Base-by-base conservation (phyloP, 2,888 invertebrate species). In the Dolomedes plantarius region DNA sequence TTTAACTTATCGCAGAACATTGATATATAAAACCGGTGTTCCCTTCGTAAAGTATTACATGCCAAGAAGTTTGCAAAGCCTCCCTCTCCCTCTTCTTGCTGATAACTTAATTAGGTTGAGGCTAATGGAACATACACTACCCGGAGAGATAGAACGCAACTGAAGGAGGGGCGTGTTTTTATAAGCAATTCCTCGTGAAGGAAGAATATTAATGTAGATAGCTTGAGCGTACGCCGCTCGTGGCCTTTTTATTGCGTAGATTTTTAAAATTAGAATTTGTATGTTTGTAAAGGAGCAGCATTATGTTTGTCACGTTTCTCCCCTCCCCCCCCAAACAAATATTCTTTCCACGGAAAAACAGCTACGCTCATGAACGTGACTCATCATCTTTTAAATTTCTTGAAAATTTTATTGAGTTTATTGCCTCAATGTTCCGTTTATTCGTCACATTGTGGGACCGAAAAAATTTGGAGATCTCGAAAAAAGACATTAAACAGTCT, bases 61-160 rank as follows among this genome's bases (percentile, higher is more conserved):
- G 29, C 62, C 28, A 23, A 39, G 71, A 62, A 23, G 23, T 19
- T 56, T 64, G 78, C 78, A 79, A 62, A 79, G 50, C 69, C 62
- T 36, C 62, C 72, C 69, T 62, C 67, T 27, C 50, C 50, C 73
- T 62, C 64, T 75, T 76, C 72, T 83, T 71, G 28, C 75, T 76
- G 82, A 82, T 82, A 82, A 82, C 82, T 69, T 69, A 83, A 83
- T 83, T 83, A 83, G 71, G 76, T 71, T 16, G 76, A 41, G 39
- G 82, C 76, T 83, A 76, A 83, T 76, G 76, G 82, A 76, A 36
- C 16, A 67, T 6, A n/a, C n/a, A n/a, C n/a, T n/a, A 13, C 67
- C 41, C 41, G 41, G n/a, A 46, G 9, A 46, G 41, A n/a, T n/a
- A n/a, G n/a, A n/a, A n/a, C n/a, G n/a, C n/a, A n/a, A n/a, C 32